Percentiles rank a stretch among this genome's conserved stretches.
These are phyloP conservation scores for Aphelinus certus DNA, from an alignment of 1,140 invertebrate genomes.

Conservation along the genomic window DNA sequence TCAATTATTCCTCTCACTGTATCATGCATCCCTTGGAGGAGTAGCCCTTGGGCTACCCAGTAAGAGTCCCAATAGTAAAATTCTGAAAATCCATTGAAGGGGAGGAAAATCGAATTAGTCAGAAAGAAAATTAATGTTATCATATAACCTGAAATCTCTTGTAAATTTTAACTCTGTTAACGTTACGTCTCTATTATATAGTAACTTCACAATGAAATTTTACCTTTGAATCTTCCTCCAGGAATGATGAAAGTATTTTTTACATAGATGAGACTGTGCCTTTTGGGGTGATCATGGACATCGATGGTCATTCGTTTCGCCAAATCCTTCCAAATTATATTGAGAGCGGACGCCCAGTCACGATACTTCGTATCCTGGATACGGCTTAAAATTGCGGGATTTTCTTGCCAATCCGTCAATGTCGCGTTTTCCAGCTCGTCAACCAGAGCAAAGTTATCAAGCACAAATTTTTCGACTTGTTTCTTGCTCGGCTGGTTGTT, in stretches of 20 bases:
- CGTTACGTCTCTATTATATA: no score
- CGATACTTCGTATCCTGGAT: constrained; percentile 73
- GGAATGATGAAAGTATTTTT: constrained; percentile 87
- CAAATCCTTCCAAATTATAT: constrained; percentile 78
- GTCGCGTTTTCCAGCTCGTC: constrained; percentile 69
- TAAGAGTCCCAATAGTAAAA: constrained; percentile 93
- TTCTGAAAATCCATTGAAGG: constrained; percentile 60
- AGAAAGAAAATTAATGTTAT: no score
- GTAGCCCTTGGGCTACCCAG: constrained; percentile 84
- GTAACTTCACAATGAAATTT: not conserved
- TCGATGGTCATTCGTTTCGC: constrained; percentile 74
- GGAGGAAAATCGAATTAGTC: no score
- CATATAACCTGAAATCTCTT: no score
- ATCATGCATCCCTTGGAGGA: constrained; percentile 77
- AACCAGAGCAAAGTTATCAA: constrained; percentile 60
- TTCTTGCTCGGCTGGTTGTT: constrained; percentile 50
- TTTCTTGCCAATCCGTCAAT: constrained; percentile 73
- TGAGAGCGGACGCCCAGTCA: constrained; percentile 69
- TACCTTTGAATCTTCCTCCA: constrained; percentile 82
- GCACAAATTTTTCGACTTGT: constrained; percentile 62
- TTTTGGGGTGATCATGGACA: constrained; percentile 71
- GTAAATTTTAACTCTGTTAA: no score
- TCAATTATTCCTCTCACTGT: constrained; percentile 82
- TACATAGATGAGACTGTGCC: constrained; percentile 79
- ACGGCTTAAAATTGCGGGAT: constrained; percentile 70